phyloP scores from a whole-genome alignment of 2,888 invertebrate genomes.

The Cheilosia scutellata region DNA sequence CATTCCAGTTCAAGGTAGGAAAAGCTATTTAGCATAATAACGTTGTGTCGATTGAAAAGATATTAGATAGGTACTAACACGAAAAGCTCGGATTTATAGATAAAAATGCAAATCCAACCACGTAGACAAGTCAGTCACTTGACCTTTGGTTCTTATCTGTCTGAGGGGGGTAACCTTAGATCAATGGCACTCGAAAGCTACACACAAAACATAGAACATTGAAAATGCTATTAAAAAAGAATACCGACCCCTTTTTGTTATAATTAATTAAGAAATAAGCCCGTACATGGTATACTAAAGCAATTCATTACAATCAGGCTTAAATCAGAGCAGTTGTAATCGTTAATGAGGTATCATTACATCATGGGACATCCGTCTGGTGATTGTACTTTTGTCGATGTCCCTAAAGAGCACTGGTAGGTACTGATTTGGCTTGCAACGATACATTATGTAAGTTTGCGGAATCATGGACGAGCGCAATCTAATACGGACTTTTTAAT shows the following conservation, averaged over 20 bases:
- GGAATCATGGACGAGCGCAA: background rate
- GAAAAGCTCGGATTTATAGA: conserved; percentile 7
- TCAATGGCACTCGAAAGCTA: conserved; percentile 36
- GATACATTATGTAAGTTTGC: too few species aligned
- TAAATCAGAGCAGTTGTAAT: conserved; percentile 20
- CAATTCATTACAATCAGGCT: conserved; percentile 14
- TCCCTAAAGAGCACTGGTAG: conserved; percentile 4
- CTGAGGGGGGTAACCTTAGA: conserved; percentile 26
- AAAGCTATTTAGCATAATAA: conserved; percentile 45
- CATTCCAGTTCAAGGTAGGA: conserved; percentile 62
- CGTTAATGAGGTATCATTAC: conserved; percentile 28
- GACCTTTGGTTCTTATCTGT: conserved; percentile 18
- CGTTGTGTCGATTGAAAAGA: background rate
- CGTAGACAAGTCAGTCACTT: conserved; percentile 3
- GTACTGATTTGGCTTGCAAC: too few species aligned
- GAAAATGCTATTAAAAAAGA: conserved; percentile 13
- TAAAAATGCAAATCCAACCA: conserved; percentile 7
- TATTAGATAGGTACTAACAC: background rate
- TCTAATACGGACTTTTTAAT: background rate
- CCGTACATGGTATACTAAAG: conserved; percentile 18
- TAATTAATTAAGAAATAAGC: conserved; percentile 36
- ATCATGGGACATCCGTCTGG: conserved; percentile 53
- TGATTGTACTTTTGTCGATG: conserved; percentile 11
- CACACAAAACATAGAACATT: conserved; percentile 7
- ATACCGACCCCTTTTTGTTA: background rate